A percentile compares a stretch with the other conserved stretches of the same genome.
Evolutionary conservation across 2,888 invertebrate species (phyloP).

Genomic region (Cepaea hortensis): DNA sequence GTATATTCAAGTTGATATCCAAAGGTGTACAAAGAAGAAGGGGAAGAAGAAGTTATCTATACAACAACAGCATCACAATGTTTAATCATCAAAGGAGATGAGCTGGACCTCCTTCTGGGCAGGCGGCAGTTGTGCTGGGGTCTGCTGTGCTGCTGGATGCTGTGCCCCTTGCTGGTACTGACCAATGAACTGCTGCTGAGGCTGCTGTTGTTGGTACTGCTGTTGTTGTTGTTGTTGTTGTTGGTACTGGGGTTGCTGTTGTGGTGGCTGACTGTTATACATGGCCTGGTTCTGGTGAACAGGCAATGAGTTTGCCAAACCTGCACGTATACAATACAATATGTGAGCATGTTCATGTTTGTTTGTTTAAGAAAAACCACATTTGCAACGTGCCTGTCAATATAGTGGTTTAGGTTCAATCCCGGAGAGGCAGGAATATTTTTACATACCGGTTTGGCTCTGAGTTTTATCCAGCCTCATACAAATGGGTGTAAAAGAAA

Average conservation of each 20-base stretch:
- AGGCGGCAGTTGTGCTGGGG: conserved; percentile 16
- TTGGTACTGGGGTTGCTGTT: conserved; percentile 52
- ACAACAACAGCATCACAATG: not conserved
- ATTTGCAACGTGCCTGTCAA: too few relatives aligned
- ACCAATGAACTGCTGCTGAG: conserved; percentile 56
- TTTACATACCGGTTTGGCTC: too few relatives aligned
- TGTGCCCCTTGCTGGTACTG: conserved; percentile 43
- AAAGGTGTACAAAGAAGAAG: too few relatives aligned
- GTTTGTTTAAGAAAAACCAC: too few relatives aligned
- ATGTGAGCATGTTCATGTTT: too few relatives aligned
- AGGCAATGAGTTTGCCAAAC: conserved; percentile 65
- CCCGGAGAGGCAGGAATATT: too few relatives aligned
- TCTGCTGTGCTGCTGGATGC: conserved; percentile 19
- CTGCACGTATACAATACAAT: conserved; percentile 50
- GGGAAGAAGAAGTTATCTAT: not conserved
- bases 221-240: conserved; percentile 47
- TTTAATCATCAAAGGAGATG: conserved; percentile 49
- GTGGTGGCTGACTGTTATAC: conserved; percentile 48
- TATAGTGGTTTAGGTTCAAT: too few relatives aligned
- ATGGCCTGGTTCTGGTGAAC: conserved; percentile 58
- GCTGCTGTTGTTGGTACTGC: conserved; percentile 47
- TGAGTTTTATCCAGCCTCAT: too few relatives aligned
- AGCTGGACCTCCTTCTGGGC: conserved; percentile 46
- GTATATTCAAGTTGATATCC: too few relatives aligned
- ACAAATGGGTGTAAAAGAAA: too few relatives aligned